Percentiles rank a stretch among this genome's conserved stretches.
phyloP scores from a whole-genome alignment of 2,888 invertebrate species.

The Frankliniella intonsa region DNA sequence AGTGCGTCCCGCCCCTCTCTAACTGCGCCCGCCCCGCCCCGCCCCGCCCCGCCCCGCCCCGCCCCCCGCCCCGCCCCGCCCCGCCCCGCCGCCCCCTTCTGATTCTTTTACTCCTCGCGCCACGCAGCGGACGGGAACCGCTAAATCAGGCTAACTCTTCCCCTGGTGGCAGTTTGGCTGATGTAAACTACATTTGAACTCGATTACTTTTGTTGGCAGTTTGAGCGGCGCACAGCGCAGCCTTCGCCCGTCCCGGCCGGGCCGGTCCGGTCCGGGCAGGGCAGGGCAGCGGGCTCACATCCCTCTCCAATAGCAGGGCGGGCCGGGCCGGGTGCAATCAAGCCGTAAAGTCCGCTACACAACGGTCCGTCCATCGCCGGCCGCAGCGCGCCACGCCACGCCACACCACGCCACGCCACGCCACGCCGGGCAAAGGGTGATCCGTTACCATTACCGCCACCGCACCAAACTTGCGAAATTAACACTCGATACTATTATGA shows the following conservation, averaged over 20 bases:
- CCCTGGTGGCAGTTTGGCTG: constrained; percentile 11
- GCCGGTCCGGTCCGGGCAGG: neutral
- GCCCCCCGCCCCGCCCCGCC: neutral
- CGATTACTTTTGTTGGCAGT: constrained; percentile 9
- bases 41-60: neutral
- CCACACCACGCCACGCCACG: neutral
- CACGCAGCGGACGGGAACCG: neutral
- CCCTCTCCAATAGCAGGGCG: neutral
- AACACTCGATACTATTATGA: constrained; percentile 20
- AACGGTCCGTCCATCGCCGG: neutral
- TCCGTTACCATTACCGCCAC: constrained; percentile 9
- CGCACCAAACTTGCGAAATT: constrained; percentile 22
- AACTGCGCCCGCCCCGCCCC: neutral
- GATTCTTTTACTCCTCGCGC: too few relatives aligned
- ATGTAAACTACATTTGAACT: constrained; percentile 25
- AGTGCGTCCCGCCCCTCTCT: too few relatives aligned
- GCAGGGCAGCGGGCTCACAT: neutral
- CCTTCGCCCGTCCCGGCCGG: neutral
- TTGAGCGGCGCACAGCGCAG: neutral
- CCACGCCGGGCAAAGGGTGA: neutral
- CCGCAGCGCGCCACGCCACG: neutral
- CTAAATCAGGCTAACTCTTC: constrained; percentile 5
- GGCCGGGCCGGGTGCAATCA: neutral
- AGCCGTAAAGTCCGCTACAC: neutral
- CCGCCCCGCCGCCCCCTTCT: too few relatives aligned